phyloP scores from a whole-genome alignment of 2,113 vertebrate species.

The Dasypus novemcinctus region DNA sequence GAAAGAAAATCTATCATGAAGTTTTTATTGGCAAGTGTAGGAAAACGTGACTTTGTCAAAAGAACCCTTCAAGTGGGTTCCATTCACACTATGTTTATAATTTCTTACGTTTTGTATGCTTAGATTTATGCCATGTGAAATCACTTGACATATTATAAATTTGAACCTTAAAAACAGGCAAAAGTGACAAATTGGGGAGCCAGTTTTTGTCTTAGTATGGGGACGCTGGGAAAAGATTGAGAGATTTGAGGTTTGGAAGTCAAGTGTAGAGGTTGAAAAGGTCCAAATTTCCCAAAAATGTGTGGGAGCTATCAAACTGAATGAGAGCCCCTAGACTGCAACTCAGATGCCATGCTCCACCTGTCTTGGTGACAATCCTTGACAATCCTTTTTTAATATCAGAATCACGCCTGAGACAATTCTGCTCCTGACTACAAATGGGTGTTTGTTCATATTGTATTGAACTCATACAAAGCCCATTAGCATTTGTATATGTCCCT shows the following conservation, averaged over 20 bases:
- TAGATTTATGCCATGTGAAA: slow-evolving; percentile 45
- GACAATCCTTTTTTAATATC: neutral
- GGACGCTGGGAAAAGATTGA: neutral
- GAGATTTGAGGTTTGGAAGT: neutral
- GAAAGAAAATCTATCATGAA: slow-evolving; percentile 47
- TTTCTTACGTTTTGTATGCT: slow-evolving; percentile 60
- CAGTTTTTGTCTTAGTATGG: slow-evolving; percentile 35
- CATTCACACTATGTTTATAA: slow-evolving; percentile 53
- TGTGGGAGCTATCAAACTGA: neutral
- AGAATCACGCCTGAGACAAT: neutral
- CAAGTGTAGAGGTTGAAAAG: neutral
- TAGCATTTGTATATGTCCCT: neutral
- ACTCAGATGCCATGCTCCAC: neutral
- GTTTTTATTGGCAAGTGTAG: slow-evolving; percentile 51
- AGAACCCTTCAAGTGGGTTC: slow-evolving; percentile 48
- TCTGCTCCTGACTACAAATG: neutral
- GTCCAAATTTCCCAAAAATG: neutral
- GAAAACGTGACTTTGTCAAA: slow-evolving; percentile 56
- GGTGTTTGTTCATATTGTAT: neutral
- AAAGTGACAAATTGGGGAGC: neutral
- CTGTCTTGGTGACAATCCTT: neutral
- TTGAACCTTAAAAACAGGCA: neutral
- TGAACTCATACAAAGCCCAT: neutral
- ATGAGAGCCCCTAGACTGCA: neutral
- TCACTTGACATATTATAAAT: neutral